Conservation (phyloP, 2,888 invertebrate genomes). For the Lycocerus yunnanus region DNA sequence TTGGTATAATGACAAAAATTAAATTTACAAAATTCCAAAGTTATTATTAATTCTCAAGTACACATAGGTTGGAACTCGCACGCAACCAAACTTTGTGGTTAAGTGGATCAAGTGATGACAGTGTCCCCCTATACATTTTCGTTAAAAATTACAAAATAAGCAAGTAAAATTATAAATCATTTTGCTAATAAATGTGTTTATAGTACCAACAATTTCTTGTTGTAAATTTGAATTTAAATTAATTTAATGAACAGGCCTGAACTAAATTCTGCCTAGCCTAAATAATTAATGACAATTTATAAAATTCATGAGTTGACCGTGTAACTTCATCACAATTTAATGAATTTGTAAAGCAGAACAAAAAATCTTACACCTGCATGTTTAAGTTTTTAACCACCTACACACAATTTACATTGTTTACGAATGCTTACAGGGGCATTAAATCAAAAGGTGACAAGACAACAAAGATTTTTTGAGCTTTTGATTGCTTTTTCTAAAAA, state of each 20-base stretch:
- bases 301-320: slow-evolving; percentile 15
- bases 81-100: background rate
- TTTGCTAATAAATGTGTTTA: background rate
- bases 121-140: background rate
- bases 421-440: slow-evolving; percentile 8
- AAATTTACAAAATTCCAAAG: background rate
- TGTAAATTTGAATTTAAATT: background rate
- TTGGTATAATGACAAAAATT: background rate
- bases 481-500: slow-evolving; percentile 1
- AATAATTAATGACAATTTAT: slow-evolving; percentile 10
- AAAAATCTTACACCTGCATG: slow-evolving; percentile 31
- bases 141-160: background rate
- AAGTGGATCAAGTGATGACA: background rate
- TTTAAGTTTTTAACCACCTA: slow-evolving; percentile 21
- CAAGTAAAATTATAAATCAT: background rate
- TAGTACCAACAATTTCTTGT: background rate
- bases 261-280: background rate
- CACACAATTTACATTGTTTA: slow-evolving; percentile 16
- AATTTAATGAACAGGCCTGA: background rate
- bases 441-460: slow-evolving; percentile 19
- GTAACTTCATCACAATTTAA: slow-evolving; percentile 15
- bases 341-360: slow-evolving; percentile 14
- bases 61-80: background rate
- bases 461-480: slow-evolving; percentile 11
- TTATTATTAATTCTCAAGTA: background rate